Percentiles rank a stretch among this genome's conserved stretches.
Evolutionary conservation across 2,888 invertebrate genomes (phyloP).

Genomic region (Piscicola geometra): DNA sequence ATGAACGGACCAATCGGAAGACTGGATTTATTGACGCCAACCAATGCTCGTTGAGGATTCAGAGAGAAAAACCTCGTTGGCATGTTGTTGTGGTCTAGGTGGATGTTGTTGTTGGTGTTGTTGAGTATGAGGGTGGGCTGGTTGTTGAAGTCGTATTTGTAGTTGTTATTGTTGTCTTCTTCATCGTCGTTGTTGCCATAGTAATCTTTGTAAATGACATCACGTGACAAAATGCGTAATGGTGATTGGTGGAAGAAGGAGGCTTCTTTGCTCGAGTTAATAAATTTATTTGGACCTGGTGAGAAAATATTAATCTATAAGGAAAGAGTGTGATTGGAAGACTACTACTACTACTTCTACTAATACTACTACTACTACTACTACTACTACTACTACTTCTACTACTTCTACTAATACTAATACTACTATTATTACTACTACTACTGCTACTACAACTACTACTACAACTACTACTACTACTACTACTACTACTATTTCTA

Average conservation of each 20-base stretch:
- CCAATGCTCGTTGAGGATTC: conserved; percentile 1
- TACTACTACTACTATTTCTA: too few species aligned
- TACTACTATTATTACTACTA: too few species aligned
- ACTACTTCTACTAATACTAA: too few species aligned
- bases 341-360: too few species aligned
- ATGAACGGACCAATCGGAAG: conserved; percentile 18
- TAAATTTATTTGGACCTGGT: conserved; percentile 13
- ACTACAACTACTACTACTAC: too few species aligned
- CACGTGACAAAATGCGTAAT: conserved; percentile 2
- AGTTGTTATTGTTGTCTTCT: neutral
- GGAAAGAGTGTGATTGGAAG: too few species aligned
- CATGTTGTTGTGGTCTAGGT: too few species aligned
- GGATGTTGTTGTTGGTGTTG: too few species aligned
- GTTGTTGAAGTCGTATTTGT: neutral
- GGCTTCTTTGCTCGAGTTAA: neutral
- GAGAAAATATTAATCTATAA: too few species aligned
- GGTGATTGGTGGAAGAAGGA: conserved; percentile 5
- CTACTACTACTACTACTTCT: too few species aligned
- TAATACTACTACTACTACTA: too few species aligned
- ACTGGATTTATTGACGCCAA: neutral
- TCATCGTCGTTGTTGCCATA: neutral
- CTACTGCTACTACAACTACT: too few species aligned
- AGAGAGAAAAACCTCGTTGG: neutral
- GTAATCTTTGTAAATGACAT: neutral
- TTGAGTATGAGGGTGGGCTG: conserved; percentile 1